A percentile compares a stretch with the other conserved stretches of the same genome.
Evolutionary conservation across 2,888 invertebrate species (phyloP).

Genomic region (Acanthoscelides obtectus): DNA sequence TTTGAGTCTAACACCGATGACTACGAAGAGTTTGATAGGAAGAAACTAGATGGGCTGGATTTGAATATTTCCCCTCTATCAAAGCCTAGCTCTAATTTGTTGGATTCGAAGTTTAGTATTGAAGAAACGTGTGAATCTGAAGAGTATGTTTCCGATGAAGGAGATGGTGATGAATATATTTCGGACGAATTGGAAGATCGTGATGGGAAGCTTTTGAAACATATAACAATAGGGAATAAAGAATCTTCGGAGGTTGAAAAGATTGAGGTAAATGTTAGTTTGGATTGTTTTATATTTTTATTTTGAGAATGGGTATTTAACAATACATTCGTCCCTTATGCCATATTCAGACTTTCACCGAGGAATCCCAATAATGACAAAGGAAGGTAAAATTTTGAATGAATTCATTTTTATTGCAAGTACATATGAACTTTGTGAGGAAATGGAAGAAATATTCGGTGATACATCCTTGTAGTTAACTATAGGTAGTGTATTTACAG

Average conservation of each 20-base stretch:
- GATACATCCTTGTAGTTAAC: no score
- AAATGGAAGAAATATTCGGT: no score
- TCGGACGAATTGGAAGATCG: background rate
- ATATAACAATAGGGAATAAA: constrained; percentile 32
- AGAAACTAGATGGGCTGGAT: constrained; percentile 30
- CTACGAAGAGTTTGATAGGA: constrained; percentile 22
- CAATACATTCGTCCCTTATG: no score
- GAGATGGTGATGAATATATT: constrained; percentile 27
- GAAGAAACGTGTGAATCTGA: constrained; percentile 43
- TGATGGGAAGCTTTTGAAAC: constrained; percentile 17
- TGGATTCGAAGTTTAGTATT: constrained; percentile 29
- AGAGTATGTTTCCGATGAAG: constrained; percentile 30
- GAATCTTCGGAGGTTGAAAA: constrained; percentile 39
- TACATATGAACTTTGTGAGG: no score
- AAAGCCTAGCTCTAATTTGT: constrained; percentile 31
- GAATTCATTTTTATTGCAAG: no score
- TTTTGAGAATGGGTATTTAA: no score
- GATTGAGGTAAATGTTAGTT: constrained; percentile 39
- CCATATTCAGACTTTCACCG: no score
- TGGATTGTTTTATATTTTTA: no score
- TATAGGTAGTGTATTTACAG: no score
- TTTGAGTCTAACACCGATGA: constrained; percentile 44
- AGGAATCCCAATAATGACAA: no score
- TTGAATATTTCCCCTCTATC: constrained; percentile 26
- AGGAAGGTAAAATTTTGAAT: no score